These are phyloP conservation scores for Aelia acuminata DNA, from an alignment of 2,888 invertebrate genomes.

Conservation along the genomic window DNA sequence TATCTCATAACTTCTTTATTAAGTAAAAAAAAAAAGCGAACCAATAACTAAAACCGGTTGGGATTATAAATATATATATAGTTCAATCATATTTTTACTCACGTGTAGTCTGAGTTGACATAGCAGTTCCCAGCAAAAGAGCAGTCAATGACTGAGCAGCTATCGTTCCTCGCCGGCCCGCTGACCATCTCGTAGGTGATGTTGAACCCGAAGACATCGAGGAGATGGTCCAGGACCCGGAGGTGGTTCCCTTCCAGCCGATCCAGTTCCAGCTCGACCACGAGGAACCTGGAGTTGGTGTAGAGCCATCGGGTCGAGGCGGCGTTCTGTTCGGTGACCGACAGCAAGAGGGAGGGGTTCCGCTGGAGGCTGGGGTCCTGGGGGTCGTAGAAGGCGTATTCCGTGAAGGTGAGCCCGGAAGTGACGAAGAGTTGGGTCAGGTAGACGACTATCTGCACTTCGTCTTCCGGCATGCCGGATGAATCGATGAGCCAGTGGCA, in stretches of 20 bases:
- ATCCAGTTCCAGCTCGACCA: slow-evolving; percentile 82
- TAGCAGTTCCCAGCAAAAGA: slow-evolving; percentile 89
- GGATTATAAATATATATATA: too few relatives aligned
- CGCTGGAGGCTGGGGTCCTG: slow-evolving; percentile 70
- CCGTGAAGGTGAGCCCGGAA: slow-evolving; percentile 82
- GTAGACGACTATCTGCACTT: slow-evolving; percentile 84
- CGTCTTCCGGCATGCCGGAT: slow-evolving; percentile 70
- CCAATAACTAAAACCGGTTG: too few relatives aligned
- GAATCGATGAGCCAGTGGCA: slow-evolving; percentile 64
- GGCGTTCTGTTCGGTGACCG: slow-evolving; percentile 81
- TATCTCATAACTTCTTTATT: too few relatives aligned
- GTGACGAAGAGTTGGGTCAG: slow-evolving; percentile 90
- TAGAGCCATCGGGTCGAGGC: slow-evolving; percentile 74
- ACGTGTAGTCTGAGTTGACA: slow-evolving; percentile 80
- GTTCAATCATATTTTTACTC: slow-evolving; percentile 71
- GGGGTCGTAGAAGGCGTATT: slow-evolving; percentile 80
- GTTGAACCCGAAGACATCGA: slow-evolving; percentile 93
- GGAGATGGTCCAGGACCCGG: slow-evolving; percentile 82
- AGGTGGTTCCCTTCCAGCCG: slow-evolving; percentile 86
- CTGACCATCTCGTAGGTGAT: slow-evolving; percentile 87
- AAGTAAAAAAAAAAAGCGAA: too few relatives aligned
- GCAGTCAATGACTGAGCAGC: slow-evolving; percentile 85
- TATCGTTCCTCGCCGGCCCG: slow-evolving; percentile 64
- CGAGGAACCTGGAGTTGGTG: slow-evolving; percentile 81
- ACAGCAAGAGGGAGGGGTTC: slow-evolving; percentile 68